phyloP scores from a whole-genome alignment of 2,888 invertebrate genomes.

The Rhogogaster chlorosoma region DNA sequence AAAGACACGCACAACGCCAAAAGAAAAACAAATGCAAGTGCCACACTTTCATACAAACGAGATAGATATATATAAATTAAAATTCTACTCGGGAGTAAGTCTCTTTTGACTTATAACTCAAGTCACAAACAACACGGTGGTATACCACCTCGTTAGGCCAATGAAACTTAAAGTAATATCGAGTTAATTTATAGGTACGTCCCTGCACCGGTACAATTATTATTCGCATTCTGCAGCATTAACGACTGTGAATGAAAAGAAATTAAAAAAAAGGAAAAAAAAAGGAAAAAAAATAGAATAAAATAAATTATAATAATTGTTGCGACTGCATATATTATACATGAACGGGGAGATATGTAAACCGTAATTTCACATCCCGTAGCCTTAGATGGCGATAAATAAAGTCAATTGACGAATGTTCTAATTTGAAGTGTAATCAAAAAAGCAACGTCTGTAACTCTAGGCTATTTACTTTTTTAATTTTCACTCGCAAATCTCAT shows the following conservation, averaged over 20 bases:
- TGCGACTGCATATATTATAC: neutral
- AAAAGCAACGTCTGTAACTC: neutral
- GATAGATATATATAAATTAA: slow-evolving; percentile 16
- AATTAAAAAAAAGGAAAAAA: neutral
- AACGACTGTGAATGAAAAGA: neutral
- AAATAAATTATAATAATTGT: neutral
- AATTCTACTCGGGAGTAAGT: slow-evolving; percentile 41
- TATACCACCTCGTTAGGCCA: neutral
- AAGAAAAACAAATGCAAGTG: slow-evolving; percentile 46
- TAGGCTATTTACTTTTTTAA: neutral
- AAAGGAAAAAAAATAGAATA: neutral
- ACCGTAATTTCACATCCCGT: neutral
- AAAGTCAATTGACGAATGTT: neutral
- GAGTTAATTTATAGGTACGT: neutral
- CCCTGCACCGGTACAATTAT: neutral
- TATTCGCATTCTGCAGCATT: neutral
- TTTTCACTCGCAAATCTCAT: neutral
- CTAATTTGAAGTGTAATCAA: slow-evolving; percentile 12
- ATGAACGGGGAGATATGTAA: neutral
- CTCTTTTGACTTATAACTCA: slow-evolving; percentile 43
- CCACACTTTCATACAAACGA: slow-evolving; percentile 47
- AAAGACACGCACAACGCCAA: slow-evolving; percentile 15
- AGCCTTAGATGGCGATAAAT: neutral
- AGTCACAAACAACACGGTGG: slow-evolving; percentile 45
- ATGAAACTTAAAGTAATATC: slow-evolving; percentile 20